Evolutionary conservation across 1,140 invertebrate species (phyloP).

Genomic region (Cydia pomonella): DNA sequence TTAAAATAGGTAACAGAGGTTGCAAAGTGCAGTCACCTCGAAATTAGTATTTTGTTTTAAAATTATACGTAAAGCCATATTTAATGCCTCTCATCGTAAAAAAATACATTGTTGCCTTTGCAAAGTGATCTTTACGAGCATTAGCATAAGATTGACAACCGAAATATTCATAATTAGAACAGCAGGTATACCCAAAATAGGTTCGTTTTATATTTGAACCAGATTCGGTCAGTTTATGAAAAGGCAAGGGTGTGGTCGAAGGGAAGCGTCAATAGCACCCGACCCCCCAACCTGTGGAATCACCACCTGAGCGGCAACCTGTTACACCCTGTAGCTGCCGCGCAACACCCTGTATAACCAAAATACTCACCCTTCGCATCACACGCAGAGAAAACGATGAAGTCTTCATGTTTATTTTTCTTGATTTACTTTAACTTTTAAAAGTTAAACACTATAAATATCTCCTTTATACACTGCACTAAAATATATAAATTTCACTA

Average conservation of each 20-base stretch:
- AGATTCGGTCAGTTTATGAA: neutral
- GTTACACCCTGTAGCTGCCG: conserved; percentile 52
- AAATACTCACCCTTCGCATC: conserved; percentile 86
- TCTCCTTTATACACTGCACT: conserved; percentile 34
- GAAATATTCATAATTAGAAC: neutral
- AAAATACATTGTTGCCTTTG: neutral
- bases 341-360: conserved; percentile 15
- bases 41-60: too few relatives aligned
- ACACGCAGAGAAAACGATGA: conserved; percentile 88
- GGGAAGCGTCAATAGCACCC: conserved; percentile 40
- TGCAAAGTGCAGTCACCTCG: too few relatives aligned
- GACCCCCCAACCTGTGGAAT: conserved; percentile 59
- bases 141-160: neutral
- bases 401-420: conserved; percentile 85
- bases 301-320: conserved; percentile 57
- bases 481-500: conserved; percentile 44
- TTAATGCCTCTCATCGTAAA: neutral
- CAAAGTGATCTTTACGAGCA: neutral
- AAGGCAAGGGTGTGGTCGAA: conserved; percentile 46
- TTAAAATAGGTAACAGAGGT: too few relatives aligned
- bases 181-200: too few relatives aligned
- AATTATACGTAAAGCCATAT: too few relatives aligned
- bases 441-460: conserved; percentile 17
- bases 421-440: conserved; percentile 33
- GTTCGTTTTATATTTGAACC: too few relatives aligned